Conservation (phyloP, 37 sponge, comb jelly and placozoan genomes). For the Theonella swinhoei region DNA sequence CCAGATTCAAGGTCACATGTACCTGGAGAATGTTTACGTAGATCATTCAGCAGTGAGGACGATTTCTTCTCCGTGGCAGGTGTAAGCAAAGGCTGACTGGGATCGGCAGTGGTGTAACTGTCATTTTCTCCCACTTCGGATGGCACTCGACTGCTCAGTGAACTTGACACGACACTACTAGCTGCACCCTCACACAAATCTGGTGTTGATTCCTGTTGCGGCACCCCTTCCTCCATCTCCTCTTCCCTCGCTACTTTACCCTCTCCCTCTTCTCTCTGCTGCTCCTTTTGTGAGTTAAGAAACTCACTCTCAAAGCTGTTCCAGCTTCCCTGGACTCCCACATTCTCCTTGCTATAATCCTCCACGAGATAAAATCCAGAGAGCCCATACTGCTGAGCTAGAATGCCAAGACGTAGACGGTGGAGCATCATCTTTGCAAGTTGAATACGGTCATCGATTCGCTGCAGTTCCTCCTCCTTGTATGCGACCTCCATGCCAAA, state of each 20-base stretch:
- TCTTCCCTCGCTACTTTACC: background rate
- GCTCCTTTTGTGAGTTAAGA: background rate
- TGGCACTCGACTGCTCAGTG: background rate
- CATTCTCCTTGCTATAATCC: slow-evolving; percentile 51
- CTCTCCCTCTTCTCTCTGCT: slow-evolving; percentile 8
- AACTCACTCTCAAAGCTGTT: slow-evolving; percentile 40
- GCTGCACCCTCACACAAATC: background rate
- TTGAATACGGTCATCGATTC: slow-evolving; percentile 50
- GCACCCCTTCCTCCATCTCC: background rate
- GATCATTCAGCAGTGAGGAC: background rate
- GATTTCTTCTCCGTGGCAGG: background rate
- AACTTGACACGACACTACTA: background rate
- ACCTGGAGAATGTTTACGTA: background rate
- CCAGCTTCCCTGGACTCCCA: slow-evolving; percentile 43
- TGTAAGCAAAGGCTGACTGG: background rate
- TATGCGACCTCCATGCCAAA: slow-evolving; percentile 40
- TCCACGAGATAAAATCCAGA: slow-evolving; percentile 34
- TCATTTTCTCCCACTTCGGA: background rate
- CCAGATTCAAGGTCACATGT: background rate
- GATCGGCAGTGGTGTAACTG: background rate
- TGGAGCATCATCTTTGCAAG: slow-evolving; percentile 62
- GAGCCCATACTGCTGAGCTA: slow-evolving; percentile 52
- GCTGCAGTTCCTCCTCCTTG: slow-evolving; percentile 52
- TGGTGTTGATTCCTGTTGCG: background rate
- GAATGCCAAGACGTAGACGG: slow-evolving; percentile 46